Base-by-base conservation (phyloP, 2,888 invertebrate species). In the Esperia sulphurella region DNA sequence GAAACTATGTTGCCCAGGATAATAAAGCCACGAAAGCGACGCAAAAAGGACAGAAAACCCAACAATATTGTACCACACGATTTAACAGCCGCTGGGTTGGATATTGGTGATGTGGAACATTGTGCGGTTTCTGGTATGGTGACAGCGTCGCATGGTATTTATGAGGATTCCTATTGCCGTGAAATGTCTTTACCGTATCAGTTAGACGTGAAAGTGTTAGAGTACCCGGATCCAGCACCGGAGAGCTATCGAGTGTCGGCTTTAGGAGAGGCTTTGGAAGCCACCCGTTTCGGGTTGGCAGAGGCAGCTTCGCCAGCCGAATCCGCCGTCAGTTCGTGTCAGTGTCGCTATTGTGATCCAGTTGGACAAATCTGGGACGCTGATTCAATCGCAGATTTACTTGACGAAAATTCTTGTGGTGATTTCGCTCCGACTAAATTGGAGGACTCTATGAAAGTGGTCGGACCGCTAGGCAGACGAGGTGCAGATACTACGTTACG, bases 41-140 rank as follows among this genome's bases (percentile, higher is more conserved):
- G 96, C 74, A 97, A 96, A 93, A 97, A 96, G 83, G 96, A 96
- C 75, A 91, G 96, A 61, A 95, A 96, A 82, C 94, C 95, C 33
- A 87, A 91, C 58, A 91, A 88, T 62, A 89, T 90, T 48, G 74
- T 74, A 63, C 75, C 85, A 56, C 89, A 89, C 57, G 89, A 89
- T 63, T 75, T 88, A 70, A 68, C 83, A 49, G 64, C 80, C 50
- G 69, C 68, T 54, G 65, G 65, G 57, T 72, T 89, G 65, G 89
- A 88, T 63, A 76, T 87, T 41, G 80, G 80, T 50, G 89, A 87
- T 64, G 79, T 85, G 50, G 86, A 87, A 58, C 83, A 86, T 73
- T 89, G 88, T 79, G 72, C 75, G 61, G 76, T 82, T 68, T 73
- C 82, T 45, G 77, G 78, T 52, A 75, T 87, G 61, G 63, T 75